Base-by-base conservation (phyloP, 2,797 vertebrate genomes). In the Poeciliopsis turneri region DNA sequence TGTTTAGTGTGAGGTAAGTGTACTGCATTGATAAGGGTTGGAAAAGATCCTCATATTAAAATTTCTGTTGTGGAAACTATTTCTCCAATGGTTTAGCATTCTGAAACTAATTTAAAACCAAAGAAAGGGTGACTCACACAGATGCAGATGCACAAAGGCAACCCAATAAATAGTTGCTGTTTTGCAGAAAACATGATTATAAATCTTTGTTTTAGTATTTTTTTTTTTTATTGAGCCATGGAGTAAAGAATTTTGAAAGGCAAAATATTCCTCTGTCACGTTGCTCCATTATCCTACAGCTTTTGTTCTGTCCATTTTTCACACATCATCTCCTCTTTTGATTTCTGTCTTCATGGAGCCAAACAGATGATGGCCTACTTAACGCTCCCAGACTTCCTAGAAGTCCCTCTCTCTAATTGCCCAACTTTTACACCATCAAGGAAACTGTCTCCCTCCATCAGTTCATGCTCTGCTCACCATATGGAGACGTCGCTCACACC, bases 401-500 rank as follows among this genome's bases (percentile, higher is more conserved):
- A 88, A 84, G 45, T 59, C 47, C 12, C 76, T 70, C 43, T 43
- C 49, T 70, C 69, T 55, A 41, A 41, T 75, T 51, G 20, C 30
- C 46, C 72, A 59, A 79, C 79, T 77, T 55, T 43, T 57, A 75
- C 78, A 82, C 75, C 80, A 79, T 89, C 86, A 84, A 75, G 81
- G 71, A 87, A 82, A 82, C 77, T 77, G 57, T 87, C 66, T 86
- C 51, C 75, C 33, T 80, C 76, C 75, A 71, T 89, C 73, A 69
- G 57, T 82, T 36, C 69, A 86, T 66, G 75, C 85, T 92, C 73
- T 90, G 84, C 39, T 85, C 16, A 86, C 87, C 87, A 92, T 85
- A 89, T 84, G 88, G 82, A 81, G 81, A 83, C 71, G 70, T 82
- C 84, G 84, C 74, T 83, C 81, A 86, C 59, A 0, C 59, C 30